phyloP scores from a whole-genome alignment of 2,113 vertebrate genomes.

The Burhinus oedicnemus region DNA sequence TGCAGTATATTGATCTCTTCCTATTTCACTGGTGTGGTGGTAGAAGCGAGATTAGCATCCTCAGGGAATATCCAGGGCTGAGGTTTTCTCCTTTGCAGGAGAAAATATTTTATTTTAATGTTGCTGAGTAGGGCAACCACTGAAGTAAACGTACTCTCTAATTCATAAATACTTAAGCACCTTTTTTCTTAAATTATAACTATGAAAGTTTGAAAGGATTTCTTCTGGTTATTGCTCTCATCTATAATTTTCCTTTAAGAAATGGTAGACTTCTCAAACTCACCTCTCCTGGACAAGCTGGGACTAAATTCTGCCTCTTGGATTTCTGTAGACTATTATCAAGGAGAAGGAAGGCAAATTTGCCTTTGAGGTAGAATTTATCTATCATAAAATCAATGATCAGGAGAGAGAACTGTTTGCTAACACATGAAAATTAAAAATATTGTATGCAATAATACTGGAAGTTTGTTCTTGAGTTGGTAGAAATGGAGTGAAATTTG shows the following conservation, averaged over 20 bases:
- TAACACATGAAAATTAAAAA: not conserved
- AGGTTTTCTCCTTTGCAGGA: not conserved
- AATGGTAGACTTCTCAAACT: not conserved
- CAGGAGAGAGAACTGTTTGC: not conserved
- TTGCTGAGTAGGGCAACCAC: not conserved
- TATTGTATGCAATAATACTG: not conserved
- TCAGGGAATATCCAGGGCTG: not conserved
- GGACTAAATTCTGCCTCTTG: not conserved
- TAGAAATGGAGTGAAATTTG: slow-evolving; percentile 12
- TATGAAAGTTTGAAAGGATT: not conserved
- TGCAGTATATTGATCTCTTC: not conserved
- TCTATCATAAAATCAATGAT: not conserved
- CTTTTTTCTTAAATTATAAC: not conserved
- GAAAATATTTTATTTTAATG: not conserved
- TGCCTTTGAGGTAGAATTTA: not conserved
- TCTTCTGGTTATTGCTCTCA: not conserved
- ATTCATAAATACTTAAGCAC: not conserved
- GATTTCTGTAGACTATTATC: not conserved
- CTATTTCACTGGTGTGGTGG: not conserved
- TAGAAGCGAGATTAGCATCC: not conserved
- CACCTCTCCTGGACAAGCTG: not conserved
- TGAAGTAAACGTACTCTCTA: not conserved
- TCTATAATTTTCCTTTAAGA: not conserved
- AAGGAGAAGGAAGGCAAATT: not conserved
- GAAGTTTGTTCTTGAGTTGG: not conserved